Evolutionary conservation across 2,113 vertebrate genomes (phyloP), one percentile per base, ranked within the genome.

Genomic region (Pachypanchax playfairii): DNA sequence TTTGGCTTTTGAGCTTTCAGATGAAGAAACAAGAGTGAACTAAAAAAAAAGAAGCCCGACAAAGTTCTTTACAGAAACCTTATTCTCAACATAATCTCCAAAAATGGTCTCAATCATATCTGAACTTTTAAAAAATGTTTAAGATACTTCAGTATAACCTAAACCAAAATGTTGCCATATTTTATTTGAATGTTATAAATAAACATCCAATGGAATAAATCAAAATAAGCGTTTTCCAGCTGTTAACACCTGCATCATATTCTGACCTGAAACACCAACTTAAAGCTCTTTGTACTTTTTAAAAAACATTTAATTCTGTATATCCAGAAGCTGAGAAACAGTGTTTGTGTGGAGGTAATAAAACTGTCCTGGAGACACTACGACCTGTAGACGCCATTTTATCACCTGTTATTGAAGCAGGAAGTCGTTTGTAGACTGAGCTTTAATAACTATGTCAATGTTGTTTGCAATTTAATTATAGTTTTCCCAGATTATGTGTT

Each of bases 361-460:
- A 33, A 49, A 28, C 55, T 65, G 33, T 63, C 31, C 75, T 68
- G 54, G 64, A 77, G 73, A 79, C 75, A 79, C 78, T 36, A 56
- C 61, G 52, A 73, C 69, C 77, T 81, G 82, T 79, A 69, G 69
- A 81, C 57, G 33, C 38, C 46, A 42, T 53, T 48, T 14, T 18
- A 61, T 65, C 51, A 47, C 21, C 52, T 4, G 29, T 72, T 57
- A 59, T 21, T 59, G 39, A 57, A 64, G 70, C 70, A 64, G 68
- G 80, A 73, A 62, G 72, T 50, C 59, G 15, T 43, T n/a, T 6
- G 28, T n/a, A 63, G 15, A 20, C 38, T 11, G 25, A 39, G 15
- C 49, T 74, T 76, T 18, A 36, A 28, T 49, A 70, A 52, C 47
- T 25, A 24, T 47, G 4, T 3, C 49, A 33, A 43, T 49, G 28